Base-by-base conservation (phyloP, 2,797 vertebrate species). In the Cyclura pinguis region DNA sequence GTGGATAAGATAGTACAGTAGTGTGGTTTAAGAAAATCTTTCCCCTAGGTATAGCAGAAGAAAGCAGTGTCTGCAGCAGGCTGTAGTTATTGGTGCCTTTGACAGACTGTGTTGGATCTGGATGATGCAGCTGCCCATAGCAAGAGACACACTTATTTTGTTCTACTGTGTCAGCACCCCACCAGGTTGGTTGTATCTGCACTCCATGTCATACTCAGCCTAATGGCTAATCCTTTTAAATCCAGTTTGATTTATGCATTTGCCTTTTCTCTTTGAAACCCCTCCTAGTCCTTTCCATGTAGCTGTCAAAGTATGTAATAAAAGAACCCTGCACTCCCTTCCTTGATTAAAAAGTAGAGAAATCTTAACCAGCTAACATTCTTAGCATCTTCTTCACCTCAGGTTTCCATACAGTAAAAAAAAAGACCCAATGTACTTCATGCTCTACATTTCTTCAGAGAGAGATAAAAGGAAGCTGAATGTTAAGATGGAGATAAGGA, bases 301-400 rank as follows among this genome's bases (percentile, higher is more conserved):
- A 59, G 20, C 88, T 89, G 72, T 90, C 84, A 64, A 76, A 69
- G 47, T 32, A 24, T 76, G 67, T 59, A 73, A 86, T 72, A 81
- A 73, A 90, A 87, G 20, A 64, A n/a, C 3, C 47, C 9, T 38
- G 47, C 42, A 87, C 42, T 87, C 85, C 38, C 22, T 76, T 55
- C 67, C 55, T 76, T 90, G 32, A 64, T 83, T 85, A 67, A n/a
- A 78, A 47, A 84, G 73, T 62, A 50, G 89, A 82, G 47, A n/a
- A 87, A 83, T 87, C 57, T 83, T 73, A 87, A 76, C 14, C 52
- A 87, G 85, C 38, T 90, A 87, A 83, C 85, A 87, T 90, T 87
- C 85, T 47, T 90, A 67, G 64, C 27, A 85, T 80, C 88, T n/a
- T 87, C 80, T 12, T 89, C 47, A 57, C 35, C 50, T 85, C 27